Percentiles rank a stretch among this genome's conserved stretches.
phyloP scores from a whole-genome alignment of 53 echinoderm and acorn worm genomes.

The Antedon mediterranea region DNA sequence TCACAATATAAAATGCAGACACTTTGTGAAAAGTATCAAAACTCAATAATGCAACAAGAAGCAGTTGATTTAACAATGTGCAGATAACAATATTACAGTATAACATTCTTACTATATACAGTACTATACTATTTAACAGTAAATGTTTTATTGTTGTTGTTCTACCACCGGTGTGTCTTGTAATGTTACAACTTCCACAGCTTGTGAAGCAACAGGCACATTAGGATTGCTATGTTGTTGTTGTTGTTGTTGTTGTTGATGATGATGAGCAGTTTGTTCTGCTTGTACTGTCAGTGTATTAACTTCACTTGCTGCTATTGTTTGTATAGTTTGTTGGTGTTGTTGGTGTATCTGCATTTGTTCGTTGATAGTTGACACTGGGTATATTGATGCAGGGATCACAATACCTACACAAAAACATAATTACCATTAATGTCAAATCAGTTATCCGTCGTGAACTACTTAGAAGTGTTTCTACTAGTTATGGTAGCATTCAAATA shows the following conservation, averaged over 20 bases:
- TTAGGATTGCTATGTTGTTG: neutral
- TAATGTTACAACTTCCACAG: constrained; percentile 44
- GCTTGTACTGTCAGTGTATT: constrained; percentile 8
- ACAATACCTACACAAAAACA: constrained; percentile 97
- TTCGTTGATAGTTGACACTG: constrained; percentile 42
- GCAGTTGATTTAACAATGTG: too few relatives aligned
- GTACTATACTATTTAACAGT: too few relatives aligned
- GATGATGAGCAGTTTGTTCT: neutral
- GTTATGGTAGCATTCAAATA: neutral
- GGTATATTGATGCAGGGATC: constrained; percentile 90
- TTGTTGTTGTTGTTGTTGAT: neutral
- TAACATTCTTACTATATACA: too few relatives aligned
- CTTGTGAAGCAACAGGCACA: constrained; percentile 29
- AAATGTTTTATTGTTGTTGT: too few relatives aligned
- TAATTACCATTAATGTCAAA: too few relatives aligned
- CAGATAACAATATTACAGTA: too few relatives aligned
- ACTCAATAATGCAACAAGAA: too few relatives aligned
- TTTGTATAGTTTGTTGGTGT: neutral
- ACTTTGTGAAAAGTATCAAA: too few relatives aligned
- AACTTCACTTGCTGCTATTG: constrained; percentile 6
- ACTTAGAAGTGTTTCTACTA: too few relatives aligned
- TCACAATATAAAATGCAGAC: too few relatives aligned
- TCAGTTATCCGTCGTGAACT: neutral
- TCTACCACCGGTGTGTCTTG: constrained; percentile 1
- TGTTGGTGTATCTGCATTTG: constrained; percentile 11